A percentile compares a stretch with the other conserved stretches of the same genome.
phyloP scores from a whole-genome alignment of 2,113 vertebrate genomes.

The Macaca nemestrina region DNA sequence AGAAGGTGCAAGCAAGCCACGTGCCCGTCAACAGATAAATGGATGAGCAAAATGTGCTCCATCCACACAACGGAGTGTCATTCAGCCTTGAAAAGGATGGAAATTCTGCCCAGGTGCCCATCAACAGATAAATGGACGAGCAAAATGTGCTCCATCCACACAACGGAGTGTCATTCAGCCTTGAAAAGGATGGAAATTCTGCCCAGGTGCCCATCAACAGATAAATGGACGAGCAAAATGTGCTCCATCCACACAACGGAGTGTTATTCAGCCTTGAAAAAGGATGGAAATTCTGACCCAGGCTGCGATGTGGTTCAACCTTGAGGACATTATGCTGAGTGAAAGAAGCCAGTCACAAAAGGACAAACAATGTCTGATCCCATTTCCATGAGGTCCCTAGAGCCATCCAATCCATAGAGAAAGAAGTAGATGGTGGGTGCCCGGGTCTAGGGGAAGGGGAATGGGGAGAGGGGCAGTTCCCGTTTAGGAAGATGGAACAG shows the following conservation, averaged over 20 bases:
- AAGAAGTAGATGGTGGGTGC: accelerated
- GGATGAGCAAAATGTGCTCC: accelerated
- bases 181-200: background rate
- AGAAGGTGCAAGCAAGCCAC: background rate
- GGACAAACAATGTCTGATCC: background rate
- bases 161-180: accelerated
- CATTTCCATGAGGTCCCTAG: accelerated
- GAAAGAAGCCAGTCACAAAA: background rate
- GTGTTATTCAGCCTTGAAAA: background rate
- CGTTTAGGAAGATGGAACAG: too few species aligned
- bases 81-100: background rate
- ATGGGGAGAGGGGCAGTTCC: background rate
- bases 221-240: accelerated
- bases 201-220: background rate
- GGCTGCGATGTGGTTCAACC: accelerated
- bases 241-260: accelerated
- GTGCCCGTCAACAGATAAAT: accelerated
- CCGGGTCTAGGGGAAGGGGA: background rate
- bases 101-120: background rate
- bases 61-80: accelerated
- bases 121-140: too few species aligned
- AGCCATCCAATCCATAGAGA: accelerated
- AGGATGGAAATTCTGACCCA: background rate
- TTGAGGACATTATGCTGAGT: background rate
- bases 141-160: accelerated